Percentiles rank a stretch among this genome's conserved stretches.
Evolutionary conservation across 1,140 invertebrate genomes (phyloP).

Genomic region (Cydia fagiglandana): DNA sequence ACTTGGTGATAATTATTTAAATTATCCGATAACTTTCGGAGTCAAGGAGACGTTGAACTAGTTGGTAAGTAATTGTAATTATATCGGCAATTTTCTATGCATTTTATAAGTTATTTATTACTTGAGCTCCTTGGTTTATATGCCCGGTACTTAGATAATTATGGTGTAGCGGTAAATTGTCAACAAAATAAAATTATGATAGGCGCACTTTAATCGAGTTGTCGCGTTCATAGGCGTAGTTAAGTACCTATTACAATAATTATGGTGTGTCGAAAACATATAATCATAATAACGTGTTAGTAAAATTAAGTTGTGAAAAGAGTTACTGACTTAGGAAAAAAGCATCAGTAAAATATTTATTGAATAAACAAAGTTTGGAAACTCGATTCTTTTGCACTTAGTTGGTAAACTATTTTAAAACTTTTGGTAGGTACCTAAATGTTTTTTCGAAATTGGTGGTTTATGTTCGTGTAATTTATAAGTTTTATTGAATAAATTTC

Average conservation of each 20-base stretch:
- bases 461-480: too few species aligned
- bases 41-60: constrained; percentile 14
- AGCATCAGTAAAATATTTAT: neutral
- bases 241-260: neutral
- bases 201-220: neutral
- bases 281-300: neutral
- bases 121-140: constrained; percentile 25
- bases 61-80: constrained; percentile 25
- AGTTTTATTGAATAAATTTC: too few species aligned
- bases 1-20: constrained; percentile 17
- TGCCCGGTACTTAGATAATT: constrained; percentile 9
- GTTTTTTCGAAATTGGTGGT: too few species aligned
- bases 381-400: too few species aligned
- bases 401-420: too few species aligned
- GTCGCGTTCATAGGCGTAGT: neutral
- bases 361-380: neutral
- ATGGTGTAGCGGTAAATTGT: constrained; percentile 1
- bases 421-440: too few species aligned
- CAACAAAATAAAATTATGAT: neutral
- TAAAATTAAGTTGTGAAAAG: neutral
- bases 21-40: constrained; percentile 19
- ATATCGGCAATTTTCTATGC: constrained; percentile 23
- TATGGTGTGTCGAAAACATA: neutral
- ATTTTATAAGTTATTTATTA: constrained; percentile 22
- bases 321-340: neutral